Evolutionary conservation across 2,888 invertebrate genomes (phyloP).

Genomic region (Orthosia gracilis): DNA sequence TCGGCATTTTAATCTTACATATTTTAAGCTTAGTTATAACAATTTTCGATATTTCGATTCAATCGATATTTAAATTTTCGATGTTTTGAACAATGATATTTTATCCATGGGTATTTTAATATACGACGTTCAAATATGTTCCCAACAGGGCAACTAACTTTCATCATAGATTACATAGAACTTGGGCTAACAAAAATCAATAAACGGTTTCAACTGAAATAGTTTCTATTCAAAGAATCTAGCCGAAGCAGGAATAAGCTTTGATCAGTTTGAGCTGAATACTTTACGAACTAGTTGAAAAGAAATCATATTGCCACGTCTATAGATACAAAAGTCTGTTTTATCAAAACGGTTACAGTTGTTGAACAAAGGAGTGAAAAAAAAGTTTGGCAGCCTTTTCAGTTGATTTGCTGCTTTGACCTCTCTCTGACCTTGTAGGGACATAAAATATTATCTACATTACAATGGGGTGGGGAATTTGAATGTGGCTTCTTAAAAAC

Average conservation of each 20-base stretch:
- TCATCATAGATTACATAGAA: neutral
- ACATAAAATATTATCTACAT: conserved; percentile 61
- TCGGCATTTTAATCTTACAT: no score
- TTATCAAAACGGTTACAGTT: conserved; percentile 74
- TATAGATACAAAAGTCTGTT: conserved; percentile 52
- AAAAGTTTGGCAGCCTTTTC: conserved; percentile 70
- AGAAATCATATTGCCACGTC: conserved; percentile 39
- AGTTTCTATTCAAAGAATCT: conserved; percentile 10
- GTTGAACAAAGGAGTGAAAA: conserved; percentile 78
- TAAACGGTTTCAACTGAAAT: conserved; percentile 2
- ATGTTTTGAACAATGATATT: no score
- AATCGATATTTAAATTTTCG: no score
- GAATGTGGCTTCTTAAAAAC: conserved; percentile 42
- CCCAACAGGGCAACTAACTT: neutral
- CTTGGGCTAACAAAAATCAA: conserved; percentile 13
- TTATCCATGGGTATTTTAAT: no score
- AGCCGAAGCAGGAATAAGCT: neutral
- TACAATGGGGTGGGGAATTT: conserved; percentile 37
- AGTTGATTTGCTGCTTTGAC: conserved; percentile 72
- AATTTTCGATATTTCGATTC: no score
- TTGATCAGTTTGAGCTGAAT: neutral
- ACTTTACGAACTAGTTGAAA: neutral
- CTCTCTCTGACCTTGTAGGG: conserved; percentile 61
- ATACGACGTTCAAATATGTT: no score
- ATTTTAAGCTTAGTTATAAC: no score